Evolutionary conservation across 2,797 vertebrate species (phyloP), one percentile per base, ranked within the genome.

Genomic region (Trachurus trachurus): DNA sequence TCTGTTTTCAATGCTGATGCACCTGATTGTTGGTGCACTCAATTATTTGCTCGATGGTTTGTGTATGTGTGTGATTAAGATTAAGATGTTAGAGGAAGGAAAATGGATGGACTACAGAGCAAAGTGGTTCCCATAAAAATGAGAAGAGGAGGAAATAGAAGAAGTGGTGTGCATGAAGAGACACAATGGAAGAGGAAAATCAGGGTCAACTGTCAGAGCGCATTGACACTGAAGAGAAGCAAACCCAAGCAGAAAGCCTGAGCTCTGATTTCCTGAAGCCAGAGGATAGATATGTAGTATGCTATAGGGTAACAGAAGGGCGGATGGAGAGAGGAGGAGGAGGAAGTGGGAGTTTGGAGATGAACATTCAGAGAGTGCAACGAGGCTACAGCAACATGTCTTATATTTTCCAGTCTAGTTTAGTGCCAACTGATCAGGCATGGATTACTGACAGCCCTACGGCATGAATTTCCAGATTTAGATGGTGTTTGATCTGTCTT

Each of bases 171-270:
- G 66, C 47, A 53, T 74, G 72, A 67, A 60, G 65, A 71, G 53
- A 65, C 53, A 68, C 44, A 42, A 13, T 62, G 75, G 58, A 62
- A 53, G 69, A 78, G 52, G 50, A 54, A 81, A 87, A 82, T 76
- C 65, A 66, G 81, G 78, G 88, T 86, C 88, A 89, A 8, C 86
- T 87, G 74, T 91, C 88, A 89, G 45, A 58, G 60, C 15, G 59
- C 76, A 54, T 84, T 42, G 58, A 85, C 2, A 73, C 58, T 9
- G 44, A 73, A 64, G 63, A 61, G 59, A 81, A 83, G 69, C 63
- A 79, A 87, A 87, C 16, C 63, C 45, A 60, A 73, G 74, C 75
- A 79, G 83, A 89, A 83, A 87, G 69, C 59, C 22, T 37, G 42
- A 71, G 40, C 53, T 78, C 67, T 47, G 68, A 49, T 68, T 76